phyloP scores from a whole-genome alignment of 2,113 vertebrate species.

The Pungitius pungitius region DNA sequence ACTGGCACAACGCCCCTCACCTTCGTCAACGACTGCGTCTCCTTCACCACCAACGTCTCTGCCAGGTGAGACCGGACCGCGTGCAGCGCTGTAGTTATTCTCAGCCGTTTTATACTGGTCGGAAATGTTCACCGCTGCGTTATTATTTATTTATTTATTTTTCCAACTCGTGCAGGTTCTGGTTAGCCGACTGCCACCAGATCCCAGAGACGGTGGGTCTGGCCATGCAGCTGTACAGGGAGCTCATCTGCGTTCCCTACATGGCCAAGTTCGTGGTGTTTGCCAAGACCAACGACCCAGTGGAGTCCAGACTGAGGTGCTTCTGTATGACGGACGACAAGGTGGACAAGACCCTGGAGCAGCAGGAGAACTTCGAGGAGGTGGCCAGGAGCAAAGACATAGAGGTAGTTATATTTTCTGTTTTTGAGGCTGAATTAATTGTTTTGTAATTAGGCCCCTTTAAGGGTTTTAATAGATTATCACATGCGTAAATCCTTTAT shows the following conservation, averaged over 20 bases:
- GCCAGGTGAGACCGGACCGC: constrained; percentile 72
- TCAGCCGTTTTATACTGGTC: background rate
- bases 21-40: constrained; percentile 92
- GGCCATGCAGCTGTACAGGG: constrained; percentile 94
- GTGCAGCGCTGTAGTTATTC: background rate
- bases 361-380: constrained; percentile 99
- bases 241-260: constrained; percentile 97
- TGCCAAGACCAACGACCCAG: constrained; percentile 95
- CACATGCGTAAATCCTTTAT: background rate
- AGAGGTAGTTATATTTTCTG: constrained; percentile 82
- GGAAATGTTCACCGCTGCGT: background rate
- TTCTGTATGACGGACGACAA: constrained; percentile 99
- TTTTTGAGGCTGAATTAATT: background rate
- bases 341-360: constrained; percentile 98
- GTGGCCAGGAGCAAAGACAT: constrained; percentile 99
- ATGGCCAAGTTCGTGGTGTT: constrained; percentile 99
- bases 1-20: constrained; percentile 97
- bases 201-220: constrained; percentile 94
- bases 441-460: background rate
- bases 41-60: constrained; percentile 98
- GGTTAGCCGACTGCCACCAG: constrained; percentile 98
- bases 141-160: background rate
- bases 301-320: constrained; percentile 94
- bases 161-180: constrained; percentile 82
- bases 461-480: background rate